A percentile compares a stretch with the other conserved stretches of the same genome.
Evolutionary conservation across 2,888 invertebrate species (phyloP).

Genomic region (Proisotoma minuta): DNA sequence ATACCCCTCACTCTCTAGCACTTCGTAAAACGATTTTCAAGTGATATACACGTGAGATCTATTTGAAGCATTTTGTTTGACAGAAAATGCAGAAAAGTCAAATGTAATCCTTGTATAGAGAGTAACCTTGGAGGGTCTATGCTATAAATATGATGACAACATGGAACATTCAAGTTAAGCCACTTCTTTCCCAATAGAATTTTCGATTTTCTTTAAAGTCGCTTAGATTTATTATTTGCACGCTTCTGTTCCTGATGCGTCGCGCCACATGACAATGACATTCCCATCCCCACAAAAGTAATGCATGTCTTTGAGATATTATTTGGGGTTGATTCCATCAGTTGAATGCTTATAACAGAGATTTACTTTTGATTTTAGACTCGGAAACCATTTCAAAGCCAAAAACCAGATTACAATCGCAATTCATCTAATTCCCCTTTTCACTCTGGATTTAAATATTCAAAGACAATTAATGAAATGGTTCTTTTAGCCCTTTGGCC

Average conservation of each 20-base stretch:
- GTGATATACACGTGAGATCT: background rate
- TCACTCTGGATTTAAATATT: slow-evolving; percentile 15
- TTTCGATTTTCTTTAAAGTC: slow-evolving; percentile 21
- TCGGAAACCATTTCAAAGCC: background rate
- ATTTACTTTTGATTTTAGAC: too few relatives aligned
- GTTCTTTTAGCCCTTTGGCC: slow-evolving; percentile 11
- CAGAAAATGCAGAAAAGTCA: background rate
- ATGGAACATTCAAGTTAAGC: background rate
- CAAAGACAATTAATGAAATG: slow-evolving; percentile 45
- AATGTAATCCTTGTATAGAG: background rate
- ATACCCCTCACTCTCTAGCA: background rate
- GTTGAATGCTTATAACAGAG: too few relatives aligned
- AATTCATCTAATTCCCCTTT: slow-evolving; percentile 13
- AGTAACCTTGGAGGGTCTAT: background rate
- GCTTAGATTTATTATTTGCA: slow-evolving; percentile 20
- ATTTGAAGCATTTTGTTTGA: too few relatives aligned
- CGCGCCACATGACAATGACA: slow-evolving; percentile 15
- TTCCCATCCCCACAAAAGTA: background rate
- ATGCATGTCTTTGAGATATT: background rate
- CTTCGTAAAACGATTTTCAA: background rate
- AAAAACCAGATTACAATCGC: slow-evolving; percentile 16
- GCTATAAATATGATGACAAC: too few relatives aligned
- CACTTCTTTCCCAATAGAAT: slow-evolving; percentile 3
- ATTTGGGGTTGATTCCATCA: background rate
- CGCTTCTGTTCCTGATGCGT: slow-evolving; percentile 7